These are phyloP conservation scores for Ptychoptera albimana DNA, from an alignment of 2,888 invertebrate genomes.

Conservation along the genomic window DNA sequence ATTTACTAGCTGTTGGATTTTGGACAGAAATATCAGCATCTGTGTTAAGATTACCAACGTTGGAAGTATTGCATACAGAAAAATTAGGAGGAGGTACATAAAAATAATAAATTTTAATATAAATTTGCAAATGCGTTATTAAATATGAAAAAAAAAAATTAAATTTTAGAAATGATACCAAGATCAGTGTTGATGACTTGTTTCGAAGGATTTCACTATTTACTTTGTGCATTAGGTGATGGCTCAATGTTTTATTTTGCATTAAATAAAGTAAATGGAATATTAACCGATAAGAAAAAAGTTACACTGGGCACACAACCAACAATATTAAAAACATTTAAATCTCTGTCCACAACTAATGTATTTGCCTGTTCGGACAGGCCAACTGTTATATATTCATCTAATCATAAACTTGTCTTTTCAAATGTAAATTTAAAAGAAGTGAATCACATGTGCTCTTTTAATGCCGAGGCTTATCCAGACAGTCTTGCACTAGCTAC, in stretches of 20 bases:
- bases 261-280: conserved; percentile 57
- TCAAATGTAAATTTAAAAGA: conserved; percentile 94
- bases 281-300: conserved; percentile 76
- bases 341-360: conserved; percentile 79
- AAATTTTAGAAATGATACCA: conserved; percentile 76
- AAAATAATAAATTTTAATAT: neutral
- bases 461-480: conserved; percentile 89
- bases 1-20: conserved; percentile 78
- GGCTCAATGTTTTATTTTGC: conserved; percentile 96
- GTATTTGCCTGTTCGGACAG: conserved; percentile 98
- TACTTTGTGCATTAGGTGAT: conserved; percentile 88
- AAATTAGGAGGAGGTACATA: conserved; percentile 62
- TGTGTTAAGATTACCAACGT: conserved; percentile 63
- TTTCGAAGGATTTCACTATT: conserved; percentile 80
- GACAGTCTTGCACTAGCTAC: conserved; percentile 46
- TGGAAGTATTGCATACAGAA: conserved; percentile 72
- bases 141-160: neutral
- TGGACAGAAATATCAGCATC: conserved; percentile 96
- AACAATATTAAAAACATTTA: conserved; percentile 79
- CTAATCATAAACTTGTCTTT: conserved; percentile 95
- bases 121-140: neutral
- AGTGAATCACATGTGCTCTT: conserved; percentile 94
- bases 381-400: conserved; percentile 96
- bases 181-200: conserved; percentile 88
- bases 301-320: conserved; percentile 96